Base-by-base conservation (phyloP, 1,140 invertebrate genomes). In the Parasteatoda tepidariorum region DNA sequence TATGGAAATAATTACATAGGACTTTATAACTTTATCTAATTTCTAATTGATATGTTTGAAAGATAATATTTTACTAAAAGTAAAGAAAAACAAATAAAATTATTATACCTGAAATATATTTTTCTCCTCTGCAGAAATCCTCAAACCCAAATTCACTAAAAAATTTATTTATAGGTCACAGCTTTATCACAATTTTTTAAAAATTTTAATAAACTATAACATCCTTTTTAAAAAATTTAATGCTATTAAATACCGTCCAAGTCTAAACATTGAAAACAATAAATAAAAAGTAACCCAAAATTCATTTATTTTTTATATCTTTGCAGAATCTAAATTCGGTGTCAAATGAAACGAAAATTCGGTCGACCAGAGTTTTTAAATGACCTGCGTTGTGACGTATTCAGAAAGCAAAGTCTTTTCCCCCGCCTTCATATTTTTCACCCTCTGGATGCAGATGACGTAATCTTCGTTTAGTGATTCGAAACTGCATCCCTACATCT, bases 321-420 rank as follows among this genome's bases (percentile, higher is more conserved):
- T 48, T 48, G 9, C 31, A 15, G 24, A 24, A 15, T 22, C 2
- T 22, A n/a, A 64, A 66, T 64, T 66, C 41, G 9, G 28, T 22
- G 22, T 48, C 61, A 66, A 78, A 64, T 78, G 74, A 78, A 78
- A 41, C 62, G 34, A 38, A 64, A 66, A 48, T 54, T 78, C 38
- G 61, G 22, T 48, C 74, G 34, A n/a, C 74, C 48, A 22, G 34
- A 66, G 61, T 66, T 78, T 78, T 78, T 78, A 78, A 78, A 66
- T 66, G 61, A 78, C 74, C 74, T 66, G 24, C 59, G 61, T 59
- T n/a, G 61, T 78, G 74, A 78, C 74, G 74, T 78, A 66, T 31
- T 15, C 38, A 7, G 18, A 54, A 24, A 30, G 15, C 18, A 4
- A 13, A 6, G 2, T 15, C 26, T 34, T 7, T 34, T 7, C 11